Base-by-base conservation (phyloP, 2,888 invertebrate species). In the Diplolepis rosae region DNA sequence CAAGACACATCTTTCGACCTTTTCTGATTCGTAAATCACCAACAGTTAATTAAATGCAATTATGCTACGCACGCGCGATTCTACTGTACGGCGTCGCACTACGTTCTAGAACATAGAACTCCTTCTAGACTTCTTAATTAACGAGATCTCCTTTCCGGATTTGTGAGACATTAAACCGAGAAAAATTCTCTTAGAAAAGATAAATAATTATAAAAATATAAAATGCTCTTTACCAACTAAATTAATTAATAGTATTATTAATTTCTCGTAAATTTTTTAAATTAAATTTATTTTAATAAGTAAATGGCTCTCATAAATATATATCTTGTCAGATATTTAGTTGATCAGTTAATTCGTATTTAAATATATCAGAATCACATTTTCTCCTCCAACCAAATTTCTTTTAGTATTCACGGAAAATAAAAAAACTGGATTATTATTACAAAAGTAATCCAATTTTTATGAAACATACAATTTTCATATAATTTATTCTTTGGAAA, bases 61-160 rank as follows among this genome's bases (percentile, higher is more conserved):
- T 61, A 61, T 61, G 61, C 61, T 35, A 61, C 61, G 61, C 61
- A 61, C 61, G 61, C 24, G 39, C 61, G 39, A 61, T 61, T 61
- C 39, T 61, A 61, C 39, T 54, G n/a, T n/a, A 32, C 18, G 30
- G 54, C 18, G 54, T 18, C 11, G 18, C 18, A 50, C 35, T 61
- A 39, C 39, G 61, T 61, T 61, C 61, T 61, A 61, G 61, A 61
- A 39, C 61, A 35, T 56, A 56, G 22, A 61, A 35, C 61, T 61
- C 39, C 35, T 61, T 61, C 61, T 24, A 61, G 61, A 61, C 22
- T 61, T 35, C 61, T 61, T 61, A 61, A 61, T 61, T 61, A 61
- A 61, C 24, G 32, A 61, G 39, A 39, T 61, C 35, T 61, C 24
- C 39, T 61, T 61, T 61, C 61, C 61, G 39, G 61, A 61, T 39